Conservation (phyloP, 92 coral and sea anemone genomes). For the Heliopora coerulea region DNA sequence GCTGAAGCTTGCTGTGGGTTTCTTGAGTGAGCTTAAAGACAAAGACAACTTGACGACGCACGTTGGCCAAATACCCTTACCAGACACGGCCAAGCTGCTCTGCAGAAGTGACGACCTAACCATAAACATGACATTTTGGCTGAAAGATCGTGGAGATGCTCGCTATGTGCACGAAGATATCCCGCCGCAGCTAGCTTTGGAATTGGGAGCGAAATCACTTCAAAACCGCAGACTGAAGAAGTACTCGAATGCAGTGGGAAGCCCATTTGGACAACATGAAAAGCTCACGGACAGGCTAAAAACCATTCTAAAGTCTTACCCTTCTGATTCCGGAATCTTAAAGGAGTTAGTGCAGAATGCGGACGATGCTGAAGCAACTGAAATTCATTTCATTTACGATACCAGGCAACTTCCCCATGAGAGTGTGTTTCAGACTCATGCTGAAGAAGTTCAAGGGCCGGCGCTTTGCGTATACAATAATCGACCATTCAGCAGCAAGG, state of each 20-base stretch:
- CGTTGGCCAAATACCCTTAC: conserved; percentile 72
- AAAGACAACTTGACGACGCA: conserved; percentile 55
- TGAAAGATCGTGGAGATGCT: conserved; percentile 51
- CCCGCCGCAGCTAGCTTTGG: conserved; percentile 72
- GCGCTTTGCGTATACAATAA: conserved; percentile 91
- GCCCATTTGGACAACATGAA: conserved; percentile 92
- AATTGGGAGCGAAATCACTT: conserved; percentile 77
- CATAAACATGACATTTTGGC: conserved; percentile 87
- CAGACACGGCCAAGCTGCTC: conserved; percentile 65
- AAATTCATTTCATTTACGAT: conserved; percentile 84
- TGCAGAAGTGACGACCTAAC: conserved; percentile 74
- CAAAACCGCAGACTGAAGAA: conserved; percentile 65
- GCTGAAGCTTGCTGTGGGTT: conserved; percentile 70
- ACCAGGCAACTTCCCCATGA: conserved; percentile 84
- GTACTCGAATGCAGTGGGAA: conserved; percentile 75
- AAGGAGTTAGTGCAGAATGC: conserved; percentile 91
- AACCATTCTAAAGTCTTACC: conserved; percentile 75
- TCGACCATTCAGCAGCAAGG: conserved; percentile 67
- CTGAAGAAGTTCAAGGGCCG: conserved; percentile 92
- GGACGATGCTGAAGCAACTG: conserved; percentile 86
- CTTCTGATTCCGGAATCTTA: conserved; percentile 83
- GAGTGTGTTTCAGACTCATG: conserved; percentile 63
- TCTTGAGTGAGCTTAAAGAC: conserved; percentile 69
- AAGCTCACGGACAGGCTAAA: conserved; percentile 72
- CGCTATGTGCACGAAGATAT: conserved; percentile 75